These are phyloP conservation scores for Mimas tiliae DNA, from an alignment of 2,888 invertebrate genomes.

Conservation along the genomic window DNA sequence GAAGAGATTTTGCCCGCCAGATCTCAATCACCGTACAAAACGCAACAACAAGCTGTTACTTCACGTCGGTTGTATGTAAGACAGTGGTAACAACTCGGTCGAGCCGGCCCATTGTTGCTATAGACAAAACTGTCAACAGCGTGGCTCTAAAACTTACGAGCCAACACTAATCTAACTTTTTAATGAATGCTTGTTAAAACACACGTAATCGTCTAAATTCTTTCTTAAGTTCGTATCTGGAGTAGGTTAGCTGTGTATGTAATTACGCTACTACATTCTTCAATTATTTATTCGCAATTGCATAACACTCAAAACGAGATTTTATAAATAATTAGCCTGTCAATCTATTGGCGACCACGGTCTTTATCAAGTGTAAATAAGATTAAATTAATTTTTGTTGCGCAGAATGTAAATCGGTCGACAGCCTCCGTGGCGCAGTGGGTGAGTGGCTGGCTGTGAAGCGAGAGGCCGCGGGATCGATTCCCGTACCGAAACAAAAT, in stretches of 20 bases:
- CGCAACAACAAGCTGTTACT: too few relatives aligned
- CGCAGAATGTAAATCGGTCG: neutral
- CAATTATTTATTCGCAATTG: constrained; percentile 22
- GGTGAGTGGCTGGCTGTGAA: too few relatives aligned
- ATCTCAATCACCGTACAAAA: too few relatives aligned
- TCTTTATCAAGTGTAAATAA: constrained; percentile 21
- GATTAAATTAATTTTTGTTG: constrained; percentile 21
- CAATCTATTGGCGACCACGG: constrained; percentile 24
- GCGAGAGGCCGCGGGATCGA: too few relatives aligned
- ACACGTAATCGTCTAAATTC: neutral
- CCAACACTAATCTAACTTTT: neutral
- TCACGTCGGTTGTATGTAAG: too few relatives aligned
- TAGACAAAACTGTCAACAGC: too few relatives aligned
- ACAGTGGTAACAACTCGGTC: too few relatives aligned
- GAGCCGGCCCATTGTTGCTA: too few relatives aligned
- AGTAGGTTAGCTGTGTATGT: constrained; percentile 5
- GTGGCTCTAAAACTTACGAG: neutral
- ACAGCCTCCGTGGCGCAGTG: too few relatives aligned
- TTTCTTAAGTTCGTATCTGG: constrained; percentile 6
- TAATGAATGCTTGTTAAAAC: neutral
- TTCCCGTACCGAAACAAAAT: too few relatives aligned
- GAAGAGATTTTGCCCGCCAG: too few relatives aligned
- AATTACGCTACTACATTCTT: constrained; percentile 26
- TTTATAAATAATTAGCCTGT: constrained; percentile 22
- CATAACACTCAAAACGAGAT: constrained; percentile 23